Evolutionary conservation across 2,797 vertebrate species (phyloP), one percentile per base, ranked within the genome.

Genomic region (Adelosebastes latens): DNA sequence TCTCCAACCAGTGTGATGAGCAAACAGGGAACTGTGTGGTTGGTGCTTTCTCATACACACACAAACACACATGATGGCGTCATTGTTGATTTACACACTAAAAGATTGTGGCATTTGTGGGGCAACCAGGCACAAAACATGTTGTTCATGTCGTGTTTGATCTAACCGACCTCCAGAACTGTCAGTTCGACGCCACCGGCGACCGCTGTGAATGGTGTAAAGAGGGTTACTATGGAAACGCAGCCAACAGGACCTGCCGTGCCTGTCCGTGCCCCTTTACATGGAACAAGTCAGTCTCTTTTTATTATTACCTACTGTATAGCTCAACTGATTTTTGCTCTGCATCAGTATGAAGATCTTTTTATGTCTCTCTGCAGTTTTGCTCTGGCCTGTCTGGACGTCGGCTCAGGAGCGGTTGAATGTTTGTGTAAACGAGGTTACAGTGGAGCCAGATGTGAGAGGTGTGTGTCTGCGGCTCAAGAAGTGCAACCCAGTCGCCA

Each of bases 21-120:
- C 90, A 82, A 42, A 95, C 96, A 1, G 97, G 97, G 80, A 95
- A 85, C 87, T 98, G 97, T 77, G 86, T 96, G 89, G 97, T 98
- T 91, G 94, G 96, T 96, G 52, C 13, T 67, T 9, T 32, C 59
- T 46, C 67, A 53, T 58, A 55, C 31, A 42, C n/a, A 56, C 36
- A 25, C 59, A 68, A 34, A 59, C 36, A 61, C 5, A 59, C 24
- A 34, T 20, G 14, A n/a, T 4, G 49, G 49, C 49, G 2, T n/a
- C 20, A 1, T 11, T 78, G 34, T 16, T 63, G 2, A 76, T 67
- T 77, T 58, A 14, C 31, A 31, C 49, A 5, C 20, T 52, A n/a
- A 20, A 63, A 24, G n/a, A 25, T 24, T 67, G 20, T 53, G 18
- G 46, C 14, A 27, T 69, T 55, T 73, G 46, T 65, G 36, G 32